Base-by-base conservation (phyloP, 2,888 invertebrate genomes). In the Clistopyga incitator region DNA sequence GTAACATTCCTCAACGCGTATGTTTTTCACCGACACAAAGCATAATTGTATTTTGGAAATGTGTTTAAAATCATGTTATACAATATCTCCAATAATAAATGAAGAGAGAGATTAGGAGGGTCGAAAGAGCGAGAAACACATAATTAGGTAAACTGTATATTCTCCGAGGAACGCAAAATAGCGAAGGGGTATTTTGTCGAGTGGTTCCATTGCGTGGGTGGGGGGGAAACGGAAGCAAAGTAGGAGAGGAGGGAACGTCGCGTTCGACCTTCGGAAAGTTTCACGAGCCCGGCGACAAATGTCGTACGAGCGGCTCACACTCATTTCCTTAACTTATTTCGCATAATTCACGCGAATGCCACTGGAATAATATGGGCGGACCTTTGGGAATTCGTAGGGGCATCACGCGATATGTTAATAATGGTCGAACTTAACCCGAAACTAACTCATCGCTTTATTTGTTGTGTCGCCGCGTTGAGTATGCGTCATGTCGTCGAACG, bases 221-320 rank as follows among this genome's bases (percentile, higher is more conserved):
- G 64, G 18, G 64, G 15, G 42, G 23, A 11, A 67, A 47, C n/a
- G 47, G n/a, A 20, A 13, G 11, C 1, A 23, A 23, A 67, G 18
- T 34, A 20, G 64, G 11, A n/a, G 38, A 38, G 3, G 34, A 10
- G 59, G 20, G 34, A 18, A 11, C 64, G 38, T 18, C 2, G n/a
- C 0, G 29, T n/a, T 61, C 64, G 64, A 75, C 75, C 75, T 75
- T 75, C 50, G 64, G 50, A 61, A 34, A 50, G 47, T 75, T 75
- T 23, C n/a, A 34, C 75, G 75, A 50, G 52, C 10, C 75, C 50
- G 75, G 38, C 45, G 42, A 45, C 42, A 38, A 65, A 65, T 65
- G 42, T 65, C 42, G 42, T 38, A 65, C 64, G 42, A 42, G 38
- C 23, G n/a, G n/a, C 42, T 20, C 42, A 23, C 18, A 18, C 42